A percentile compares a stretch with the other conserved stretches of the same genome.
phyloP scores from a whole-genome alignment of 2,797 vertebrate genomes.

The Balearica regulorum region DNA sequence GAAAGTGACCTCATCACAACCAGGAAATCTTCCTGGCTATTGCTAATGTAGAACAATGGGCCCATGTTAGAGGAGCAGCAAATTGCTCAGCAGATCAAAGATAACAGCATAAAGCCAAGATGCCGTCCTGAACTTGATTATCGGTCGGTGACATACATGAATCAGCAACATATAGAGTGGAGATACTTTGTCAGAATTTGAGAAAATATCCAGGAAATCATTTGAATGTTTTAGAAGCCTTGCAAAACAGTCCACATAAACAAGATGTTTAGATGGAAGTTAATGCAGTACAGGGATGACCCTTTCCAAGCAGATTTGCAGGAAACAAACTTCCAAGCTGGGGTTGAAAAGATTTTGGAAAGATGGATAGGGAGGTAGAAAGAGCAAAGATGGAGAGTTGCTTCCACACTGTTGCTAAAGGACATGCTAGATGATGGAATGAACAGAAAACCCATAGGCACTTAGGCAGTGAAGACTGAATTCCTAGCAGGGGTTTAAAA shows the following conservation, averaged over 20 bases:
- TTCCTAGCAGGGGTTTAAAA: not conserved
- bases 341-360: not conserved
- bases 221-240: not conserved
- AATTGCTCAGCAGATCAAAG: not conserved
- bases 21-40: not conserved
- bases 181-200: not conserved
- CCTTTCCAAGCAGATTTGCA: not conserved
- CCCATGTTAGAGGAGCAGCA: not conserved
- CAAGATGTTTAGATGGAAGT: not conserved
- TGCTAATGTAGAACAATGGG: rapidly evolving
- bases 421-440: not conserved
- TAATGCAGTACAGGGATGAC: not conserved
- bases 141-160: not conserved
- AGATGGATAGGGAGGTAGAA: not conserved
- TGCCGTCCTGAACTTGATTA: not conserved
- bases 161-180: not conserved
- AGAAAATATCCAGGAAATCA: not conserved
- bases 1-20: not conserved
- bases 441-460: not conserved
- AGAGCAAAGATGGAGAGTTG: not conserved
- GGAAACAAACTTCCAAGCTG: not conserved
- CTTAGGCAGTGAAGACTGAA: not conserved
- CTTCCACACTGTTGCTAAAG: not conserved
- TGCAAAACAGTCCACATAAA: not conserved
- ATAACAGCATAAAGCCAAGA: not conserved